Base-by-base conservation (phyloP, 2,888 invertebrate genomes). In the Calephelis perditalis region DNA sequence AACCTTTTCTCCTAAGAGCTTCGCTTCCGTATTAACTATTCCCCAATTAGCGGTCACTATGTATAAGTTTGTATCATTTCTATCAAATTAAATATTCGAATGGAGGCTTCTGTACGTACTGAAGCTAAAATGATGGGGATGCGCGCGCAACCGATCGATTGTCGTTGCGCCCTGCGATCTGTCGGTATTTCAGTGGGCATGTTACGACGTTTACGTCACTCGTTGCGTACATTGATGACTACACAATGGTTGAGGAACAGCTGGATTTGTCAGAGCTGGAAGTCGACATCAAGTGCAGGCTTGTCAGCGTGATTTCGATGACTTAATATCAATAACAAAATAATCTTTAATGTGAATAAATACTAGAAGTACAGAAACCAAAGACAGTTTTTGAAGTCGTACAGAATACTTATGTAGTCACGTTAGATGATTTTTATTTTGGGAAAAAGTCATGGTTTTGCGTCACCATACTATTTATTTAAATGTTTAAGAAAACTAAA, bases 81-180 rank as follows among this genome's bases (percentile, higher is more conserved):
- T 86, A 79, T 79, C 75, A 79, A 79, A 82, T 82, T 81, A 79
- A 75, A 77, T 81, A 77, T 82, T 77, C 77, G 77, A 82, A 78
- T 82, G 81, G 79, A 80, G 78, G 71, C 75, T 78, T 73, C 67
- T 75, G 70, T 78, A 78, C 68, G 75, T 71, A 76, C 76, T 79
- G 76, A 76, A 78, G 83, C 76, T 74, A 77, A 84, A 78, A 84
- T 80, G 83, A 80, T 74, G 74, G 71, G 74, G 79, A 9, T 88
- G 89, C 89, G 89, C 89, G 89, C 89, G 89, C 88, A 86, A 9
- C 49, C 83, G 83, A 89, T 89, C 89, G 89, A 89, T 89, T 73
- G 76, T 69, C 77, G 83, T 81, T 86, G 89, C 88, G 77, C 77
- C 86, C 65, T 65, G 67, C 82, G 80, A 77, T 79, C 79, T 77